Base-by-base conservation (phyloP, 2,888 invertebrate species). In the Trachelus tabidus region DNA sequence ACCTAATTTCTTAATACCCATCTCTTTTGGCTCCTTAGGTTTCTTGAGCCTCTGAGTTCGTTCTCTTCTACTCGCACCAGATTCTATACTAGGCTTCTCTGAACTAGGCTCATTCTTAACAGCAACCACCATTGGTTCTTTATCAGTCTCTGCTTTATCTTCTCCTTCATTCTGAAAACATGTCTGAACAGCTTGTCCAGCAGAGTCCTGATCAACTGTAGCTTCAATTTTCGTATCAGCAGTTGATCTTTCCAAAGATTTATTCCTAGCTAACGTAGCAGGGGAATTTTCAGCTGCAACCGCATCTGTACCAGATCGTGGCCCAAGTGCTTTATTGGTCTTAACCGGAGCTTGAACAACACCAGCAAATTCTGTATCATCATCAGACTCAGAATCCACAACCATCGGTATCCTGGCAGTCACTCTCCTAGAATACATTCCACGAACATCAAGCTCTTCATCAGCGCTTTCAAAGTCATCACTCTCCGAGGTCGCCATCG, bases 391-490 rank as follows among this genome's bases (percentile, higher is more conserved):
- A 0, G 91, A 91, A 73, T 86, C 90, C 56, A 91, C 86, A 3
- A 87, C 83, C 3, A 86, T 79, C 56, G 80, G 84, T 68, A 76
- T 75, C 31, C 71, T 56, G n/a, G 31, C n/a, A 80, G 34, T 74
- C 79, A 80, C 81, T 80, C 75, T 82, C 82, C 74, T 80, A 15
- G 30, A 78, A n/a, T 77, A 74, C 34, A 77, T 15, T 9, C 79
- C 80, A 34, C 84, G 80, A 37, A 83, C 87, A 77, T 91, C 92
- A 81, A 93, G 92, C 56, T 95, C 95, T 87, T 96, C 96, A 85
- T 96, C 96, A 6, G 96, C 96, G 92, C 96, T 96, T 91, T 96
- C 95, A 89, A 96, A 96, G 87, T 94, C 94, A 86, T 96, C 96
- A 90, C 95, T 95, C 82, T 96, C 96, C 83, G 95, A 95, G 68